Percentiles rank a stretch among this genome's conserved stretches.
Conservation (phyloP, 1,140 invertebrate species). For the Bacillus rossius region DNA sequence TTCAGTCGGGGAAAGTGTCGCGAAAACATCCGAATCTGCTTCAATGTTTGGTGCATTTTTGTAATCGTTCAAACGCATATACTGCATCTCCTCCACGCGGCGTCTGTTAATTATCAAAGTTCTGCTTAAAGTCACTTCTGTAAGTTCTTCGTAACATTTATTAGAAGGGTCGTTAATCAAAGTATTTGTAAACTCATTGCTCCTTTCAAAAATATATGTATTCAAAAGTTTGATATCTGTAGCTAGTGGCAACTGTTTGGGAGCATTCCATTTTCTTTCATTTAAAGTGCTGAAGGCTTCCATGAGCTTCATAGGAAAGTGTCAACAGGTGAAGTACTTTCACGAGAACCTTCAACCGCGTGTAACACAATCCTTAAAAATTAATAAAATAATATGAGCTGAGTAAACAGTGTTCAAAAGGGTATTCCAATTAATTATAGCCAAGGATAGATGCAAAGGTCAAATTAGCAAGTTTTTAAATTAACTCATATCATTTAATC, state of each 20-base stretch:
- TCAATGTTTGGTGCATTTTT: neutral
- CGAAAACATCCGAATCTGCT: neutral
- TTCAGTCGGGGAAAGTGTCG: conserved; percentile 7
- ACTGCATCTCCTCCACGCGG: conserved; percentile 11
- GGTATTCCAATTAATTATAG: no score
- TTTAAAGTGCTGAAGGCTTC: neutral
- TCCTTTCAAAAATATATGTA: neutral
- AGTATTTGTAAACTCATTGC: no score
- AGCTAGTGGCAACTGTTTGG: neutral
- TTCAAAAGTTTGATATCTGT: conserved; percentile 1
- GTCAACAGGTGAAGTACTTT: no score
- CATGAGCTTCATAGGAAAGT: no score
- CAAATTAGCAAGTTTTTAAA: no score
- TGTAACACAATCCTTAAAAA: no score
- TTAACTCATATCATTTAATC: no score
- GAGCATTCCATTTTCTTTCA: neutral
- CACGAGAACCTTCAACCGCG: no score
- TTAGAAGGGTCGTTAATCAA: neutral
- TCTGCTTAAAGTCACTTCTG: conserved; percentile 5
- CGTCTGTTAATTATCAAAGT: conserved; percentile 15
- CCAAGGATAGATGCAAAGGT: no score
- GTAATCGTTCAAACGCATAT: conserved; percentile 1
- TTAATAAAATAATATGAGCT: no score
- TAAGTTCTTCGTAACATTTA: conserved; percentile 5
- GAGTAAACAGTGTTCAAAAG: no score